A percentile compares a stretch with the other conserved stretches of the same genome.
phyloP scores from a whole-genome alignment of 2,888 invertebrate genomes.

The Neuroscelio doddi region DNA sequence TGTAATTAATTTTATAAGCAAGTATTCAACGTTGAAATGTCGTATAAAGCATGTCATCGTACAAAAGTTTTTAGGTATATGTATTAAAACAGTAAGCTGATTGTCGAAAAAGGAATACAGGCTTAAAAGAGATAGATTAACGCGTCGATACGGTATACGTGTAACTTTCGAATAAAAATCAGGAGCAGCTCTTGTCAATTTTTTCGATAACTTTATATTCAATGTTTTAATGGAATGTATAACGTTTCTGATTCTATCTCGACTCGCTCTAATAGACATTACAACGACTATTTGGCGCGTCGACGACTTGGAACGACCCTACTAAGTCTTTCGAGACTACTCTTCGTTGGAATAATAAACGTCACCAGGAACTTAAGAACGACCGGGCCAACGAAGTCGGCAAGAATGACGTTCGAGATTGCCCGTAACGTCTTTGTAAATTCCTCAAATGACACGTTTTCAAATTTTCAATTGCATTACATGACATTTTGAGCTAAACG shows the following conservation, averaged over 20 bases:
- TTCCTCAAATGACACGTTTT: slow-evolving; percentile 33
- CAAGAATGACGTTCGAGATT: slow-evolving; percentile 23
- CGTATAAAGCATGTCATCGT: too few relatives aligned
- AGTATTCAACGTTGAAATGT: too few relatives aligned
- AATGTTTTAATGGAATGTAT: slow-evolving; percentile 23
- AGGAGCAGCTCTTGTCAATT: too few relatives aligned
- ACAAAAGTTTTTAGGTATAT: too few relatives aligned
- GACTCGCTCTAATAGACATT: slow-evolving; percentile 38
- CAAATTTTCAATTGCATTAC: slow-evolving; percentile 32
- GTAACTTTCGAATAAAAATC: too few relatives aligned
- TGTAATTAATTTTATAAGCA: too few relatives aligned
- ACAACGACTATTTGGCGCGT: slow-evolving; percentile 47
- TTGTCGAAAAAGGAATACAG: too few relatives aligned
- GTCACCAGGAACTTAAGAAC: slow-evolving; percentile 29
- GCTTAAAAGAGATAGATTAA: too few relatives aligned
- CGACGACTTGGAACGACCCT: slow-evolving; percentile 44
- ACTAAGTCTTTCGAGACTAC: slow-evolving; percentile 47
- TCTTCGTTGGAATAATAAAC: slow-evolving; percentile 43
- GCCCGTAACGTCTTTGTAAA: slow-evolving; percentile 41
- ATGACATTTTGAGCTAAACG: slow-evolving; percentile 20
- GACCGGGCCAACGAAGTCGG: slow-evolving; percentile 17
- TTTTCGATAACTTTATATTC: slow-evolving; percentile 18
- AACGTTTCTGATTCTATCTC: slow-evolving; percentile 24
- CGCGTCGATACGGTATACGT: too few relatives aligned
- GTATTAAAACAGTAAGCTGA: too few relatives aligned